Conservation (phyloP, 2,888 invertebrate genomes). For the Strigamia transsilvanica region DNA sequence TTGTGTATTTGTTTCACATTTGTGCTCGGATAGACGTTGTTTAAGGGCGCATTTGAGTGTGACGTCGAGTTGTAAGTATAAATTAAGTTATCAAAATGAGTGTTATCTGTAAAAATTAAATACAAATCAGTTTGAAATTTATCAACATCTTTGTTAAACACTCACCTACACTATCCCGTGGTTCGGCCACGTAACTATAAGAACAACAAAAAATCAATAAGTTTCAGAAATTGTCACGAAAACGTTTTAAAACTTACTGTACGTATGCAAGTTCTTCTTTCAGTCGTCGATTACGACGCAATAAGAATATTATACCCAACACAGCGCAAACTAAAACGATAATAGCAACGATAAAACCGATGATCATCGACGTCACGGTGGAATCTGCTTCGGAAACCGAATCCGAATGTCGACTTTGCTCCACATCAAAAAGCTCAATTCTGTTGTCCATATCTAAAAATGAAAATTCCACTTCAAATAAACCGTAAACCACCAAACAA, state of each 20-base stretch:
- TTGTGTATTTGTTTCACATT: slow-evolving; percentile 57
- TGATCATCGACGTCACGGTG: slow-evolving; percentile 69
- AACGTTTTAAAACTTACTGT: slow-evolving; percentile 74
- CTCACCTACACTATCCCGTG: slow-evolving; percentile 67
- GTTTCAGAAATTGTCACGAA: background rate
- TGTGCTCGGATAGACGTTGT: slow-evolving; percentile 56
- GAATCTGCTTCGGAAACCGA: slow-evolving; percentile 57
- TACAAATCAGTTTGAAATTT: background rate
- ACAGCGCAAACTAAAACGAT: slow-evolving; percentile 72
- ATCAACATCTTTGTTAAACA: background rate
- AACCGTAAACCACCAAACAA: background rate
- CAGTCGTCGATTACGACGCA: slow-evolving; percentile 79
- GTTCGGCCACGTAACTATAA: slow-evolving; percentile 57
- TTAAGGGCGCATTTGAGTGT: slow-evolving; percentile 55
- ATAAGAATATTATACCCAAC: slow-evolving; percentile 77
- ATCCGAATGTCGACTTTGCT: slow-evolving; percentile 49
- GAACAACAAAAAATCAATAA: slow-evolving; percentile 34
- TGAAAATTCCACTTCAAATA: background rate
- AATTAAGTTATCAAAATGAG: slow-evolving; percentile 92
- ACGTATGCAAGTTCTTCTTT: slow-evolving; percentile 89
- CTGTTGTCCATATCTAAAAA: slow-evolving; percentile 12
- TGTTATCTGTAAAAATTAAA: slow-evolving; percentile 71
- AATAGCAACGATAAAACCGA: slow-evolving; percentile 73
- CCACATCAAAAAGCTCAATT: background rate
- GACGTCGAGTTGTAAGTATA: slow-evolving; percentile 74